These are phyloP conservation scores for Pyrgilauda ruficollis DNA, from an alignment of 2,113 vertebrate genomes.

Conservation along the genomic window DNA sequence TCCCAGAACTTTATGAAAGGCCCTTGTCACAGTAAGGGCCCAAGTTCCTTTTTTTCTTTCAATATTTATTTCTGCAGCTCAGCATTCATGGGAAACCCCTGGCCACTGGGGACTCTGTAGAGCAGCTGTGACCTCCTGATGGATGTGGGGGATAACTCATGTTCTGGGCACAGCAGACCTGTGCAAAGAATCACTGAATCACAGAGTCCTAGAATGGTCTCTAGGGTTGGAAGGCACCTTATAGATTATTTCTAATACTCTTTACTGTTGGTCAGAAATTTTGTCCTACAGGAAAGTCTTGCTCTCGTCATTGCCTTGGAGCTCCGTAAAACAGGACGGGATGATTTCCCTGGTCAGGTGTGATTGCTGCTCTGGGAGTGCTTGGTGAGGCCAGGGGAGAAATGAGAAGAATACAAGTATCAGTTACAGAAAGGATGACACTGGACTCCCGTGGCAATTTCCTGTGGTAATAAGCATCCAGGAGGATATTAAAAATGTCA, in stretches of 20 bases:
- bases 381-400: not conserved
- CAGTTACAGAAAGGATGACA: not conserved
- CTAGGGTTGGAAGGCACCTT: too few relatives aligned
- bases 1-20: not conserved
- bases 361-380: not conserved
- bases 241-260: not conserved
- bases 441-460: not conserved
- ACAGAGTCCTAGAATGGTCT: not conserved
- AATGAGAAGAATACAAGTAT: not conserved
- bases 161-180: not conserved
- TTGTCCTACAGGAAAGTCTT: not conserved
- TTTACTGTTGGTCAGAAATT: not conserved
- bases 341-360: not conserved
- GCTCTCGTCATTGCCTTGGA: not conserved
- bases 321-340: not conserved
- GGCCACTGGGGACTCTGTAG: not conserved
- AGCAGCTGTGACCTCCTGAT: not conserved
- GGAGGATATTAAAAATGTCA: slow-evolving; percentile 29
- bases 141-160: accelerated
- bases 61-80: not conserved
- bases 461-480: slow-evolving; percentile 6
- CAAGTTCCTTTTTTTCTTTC: not conserved
- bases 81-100: not conserved
- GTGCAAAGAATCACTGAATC: not conserved
- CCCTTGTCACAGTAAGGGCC: not conserved